Evolutionary conservation across 2,888 invertebrate species (phyloP).

Genomic region (Sabatieria punctata): DNA sequence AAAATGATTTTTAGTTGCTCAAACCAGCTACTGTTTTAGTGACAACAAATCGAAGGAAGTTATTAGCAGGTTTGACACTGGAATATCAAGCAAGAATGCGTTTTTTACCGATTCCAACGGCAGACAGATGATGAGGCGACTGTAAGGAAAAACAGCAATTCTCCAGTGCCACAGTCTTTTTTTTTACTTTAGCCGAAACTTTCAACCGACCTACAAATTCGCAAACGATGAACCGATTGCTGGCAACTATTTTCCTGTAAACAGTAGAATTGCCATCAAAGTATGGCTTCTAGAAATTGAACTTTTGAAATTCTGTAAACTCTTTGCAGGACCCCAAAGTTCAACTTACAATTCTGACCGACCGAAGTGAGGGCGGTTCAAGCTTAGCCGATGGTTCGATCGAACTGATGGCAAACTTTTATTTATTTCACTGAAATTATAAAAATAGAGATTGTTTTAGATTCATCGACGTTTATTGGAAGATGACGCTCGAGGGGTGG

Average conservation of each 20-base stretch:
- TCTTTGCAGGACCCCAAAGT: constrained; percentile 15
- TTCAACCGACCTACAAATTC: constrained; percentile 45
- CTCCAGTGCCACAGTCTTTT: no score
- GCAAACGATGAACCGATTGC: constrained; percentile 53
- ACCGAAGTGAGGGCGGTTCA: constrained; percentile 31
- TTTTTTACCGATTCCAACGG: constrained; percentile 92
- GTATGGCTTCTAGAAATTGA: no score
- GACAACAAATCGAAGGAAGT: constrained; percentile 59
- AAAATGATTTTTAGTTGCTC: no score
- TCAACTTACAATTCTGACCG: constrained; percentile 35
- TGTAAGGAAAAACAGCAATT: no score
- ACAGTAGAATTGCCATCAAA: constrained; percentile 49
- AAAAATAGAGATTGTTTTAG: no score
- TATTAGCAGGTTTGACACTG: constrained; percentile 51
- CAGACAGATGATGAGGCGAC: constrained; percentile 36
- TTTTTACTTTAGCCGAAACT: neutral
- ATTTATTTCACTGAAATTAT: no score
- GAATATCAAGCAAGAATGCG: constrained; percentile 42
- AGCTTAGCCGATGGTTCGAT: constrained; percentile 19
- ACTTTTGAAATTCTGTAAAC: no score
- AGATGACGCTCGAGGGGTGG: constrained; percentile 85
- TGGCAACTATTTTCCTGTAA: constrained; percentile 84
- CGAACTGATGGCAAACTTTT: constrained; percentile 22
- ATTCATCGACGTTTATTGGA: constrained; percentile 61
- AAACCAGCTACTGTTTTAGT: no score